Evolutionary conservation across 2,797 vertebrate species (phyloP).

Genomic region (Phylloscopus collybita): DNA sequence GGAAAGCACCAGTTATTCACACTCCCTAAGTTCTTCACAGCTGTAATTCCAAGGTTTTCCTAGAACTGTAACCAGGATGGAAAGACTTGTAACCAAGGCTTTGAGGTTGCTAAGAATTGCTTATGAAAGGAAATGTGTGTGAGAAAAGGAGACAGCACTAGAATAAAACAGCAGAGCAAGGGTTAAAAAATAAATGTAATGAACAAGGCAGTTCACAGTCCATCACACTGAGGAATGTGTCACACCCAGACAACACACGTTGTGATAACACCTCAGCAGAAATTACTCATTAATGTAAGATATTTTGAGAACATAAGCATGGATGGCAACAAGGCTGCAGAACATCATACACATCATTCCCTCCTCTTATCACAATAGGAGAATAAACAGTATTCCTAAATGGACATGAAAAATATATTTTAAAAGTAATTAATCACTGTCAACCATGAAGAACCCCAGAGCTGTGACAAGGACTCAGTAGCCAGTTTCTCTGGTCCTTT

Average conservation of each 20-base stretch:
- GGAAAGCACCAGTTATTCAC: neutral
- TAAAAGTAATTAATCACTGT: neutral
- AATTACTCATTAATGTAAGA: neutral
- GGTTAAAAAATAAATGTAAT: neutral
- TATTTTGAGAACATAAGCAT: neutral
- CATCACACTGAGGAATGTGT: neutral
- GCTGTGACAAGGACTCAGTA: neutral
- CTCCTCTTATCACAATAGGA: neutral
- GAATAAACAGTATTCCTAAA: neutral
- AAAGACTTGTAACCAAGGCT: neutral
- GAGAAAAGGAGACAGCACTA: neutral
- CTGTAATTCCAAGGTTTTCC: neutral
- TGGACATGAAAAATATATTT: neutral
- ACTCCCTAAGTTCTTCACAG: neutral
- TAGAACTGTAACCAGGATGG: neutral
- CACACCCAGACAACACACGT: neutral
- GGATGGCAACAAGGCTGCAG: neutral
- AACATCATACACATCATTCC: neutral
- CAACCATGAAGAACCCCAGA: neutral
- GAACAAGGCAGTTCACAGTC: neutral
- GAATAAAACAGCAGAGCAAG: neutral
- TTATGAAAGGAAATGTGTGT: neutral
- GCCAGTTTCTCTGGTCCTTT: neutral
- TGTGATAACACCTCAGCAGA: neutral
- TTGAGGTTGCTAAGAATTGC: neutral